A percentile compares a stretch with the other conserved stretches of the same genome.
Evolutionary conservation across 2,888 invertebrate genomes (phyloP).

Genomic region (Acholoe squamosa): DNA sequence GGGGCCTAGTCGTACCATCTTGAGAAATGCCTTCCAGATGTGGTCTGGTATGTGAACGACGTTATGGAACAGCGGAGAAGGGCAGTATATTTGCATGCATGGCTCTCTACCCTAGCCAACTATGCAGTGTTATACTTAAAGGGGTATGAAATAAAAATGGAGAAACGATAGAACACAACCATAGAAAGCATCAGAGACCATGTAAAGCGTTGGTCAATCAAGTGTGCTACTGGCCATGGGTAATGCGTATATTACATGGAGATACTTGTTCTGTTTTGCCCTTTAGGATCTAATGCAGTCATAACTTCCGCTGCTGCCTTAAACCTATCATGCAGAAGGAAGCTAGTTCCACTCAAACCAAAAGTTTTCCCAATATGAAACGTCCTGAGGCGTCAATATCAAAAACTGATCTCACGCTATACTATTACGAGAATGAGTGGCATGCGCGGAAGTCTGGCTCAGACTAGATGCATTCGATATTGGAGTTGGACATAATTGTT

Average conservation of each 20-base stretch:
- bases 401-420: neutral
- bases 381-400: conserved; percentile 15
- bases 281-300: neutral
- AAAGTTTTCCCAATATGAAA: conserved; percentile 7
- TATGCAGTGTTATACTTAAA: neutral
- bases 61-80: too few species aligned
- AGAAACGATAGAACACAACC: neutral
- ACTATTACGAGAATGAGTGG: neutral
- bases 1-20: too few species aligned
- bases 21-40: too few species aligned
- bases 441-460: neutral
- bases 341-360: neutral
- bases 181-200: neutral
- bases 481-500: neutral
- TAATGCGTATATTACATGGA: conserved; percentile 8
- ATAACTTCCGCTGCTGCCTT: neutral
- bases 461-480: neutral
- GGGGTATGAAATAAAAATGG: neutral
- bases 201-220: conserved; percentile 4
- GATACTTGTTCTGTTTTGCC: neutral
- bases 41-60: too few species aligned
- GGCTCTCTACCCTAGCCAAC: too few species aligned
- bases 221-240: neutral
- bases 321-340: neutral
- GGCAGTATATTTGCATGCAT: too few species aligned